Base-by-base conservation (phyloP, 2,888 invertebrate species). In the Acrobasis consociella region DNA sequence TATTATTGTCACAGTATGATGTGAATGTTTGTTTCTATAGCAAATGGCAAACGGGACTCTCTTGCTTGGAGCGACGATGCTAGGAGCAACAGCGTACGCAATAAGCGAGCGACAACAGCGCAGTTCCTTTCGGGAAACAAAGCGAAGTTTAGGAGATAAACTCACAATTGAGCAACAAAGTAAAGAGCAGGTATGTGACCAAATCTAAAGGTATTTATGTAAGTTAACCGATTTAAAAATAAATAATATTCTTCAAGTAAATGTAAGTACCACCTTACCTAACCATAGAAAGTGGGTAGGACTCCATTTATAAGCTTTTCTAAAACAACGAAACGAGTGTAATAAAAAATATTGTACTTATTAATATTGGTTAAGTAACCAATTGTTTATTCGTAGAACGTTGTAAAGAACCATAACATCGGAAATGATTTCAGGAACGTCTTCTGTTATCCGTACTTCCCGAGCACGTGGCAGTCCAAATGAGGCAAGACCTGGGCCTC, bases 401-500 rank as follows among this genome's bases (percentile, higher is more conserved):
- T 31, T 31, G 22, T 22, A 22, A 22, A 5, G 31, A 7, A 7
- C 31, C 31, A 31, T 31, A 31, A 31, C 31, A 31, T 31, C 7
- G 31, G 31, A 46, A 46, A 46, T 68, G 64, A 72, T 66, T 82
- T 89, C 93, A 99, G 97, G 99, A 99, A 87, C 94, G 98, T 60
- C 92, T 99, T 55, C 89, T 99, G 64, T 93, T 99, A 17, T 99
- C 99, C 15, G 99, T 99, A 9, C 93, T 99, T 65, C 99, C 98
- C 0, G 97, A 98, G 82, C 99, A 99, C 88, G 98, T 99, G 65
- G 99, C 99, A 16, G 97, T 98, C 61, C 98, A 98, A 89, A 99
- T 99, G 98, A 94, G 98, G 49, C 96, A 98, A 82, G 99, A 99
- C 83, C 93, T 99, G 69, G 98, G 98, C 37, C 96, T 96, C 37